Conservation (phyloP, 2,113 vertebrate species). For the Chroicocephalus ridibundus region DNA sequence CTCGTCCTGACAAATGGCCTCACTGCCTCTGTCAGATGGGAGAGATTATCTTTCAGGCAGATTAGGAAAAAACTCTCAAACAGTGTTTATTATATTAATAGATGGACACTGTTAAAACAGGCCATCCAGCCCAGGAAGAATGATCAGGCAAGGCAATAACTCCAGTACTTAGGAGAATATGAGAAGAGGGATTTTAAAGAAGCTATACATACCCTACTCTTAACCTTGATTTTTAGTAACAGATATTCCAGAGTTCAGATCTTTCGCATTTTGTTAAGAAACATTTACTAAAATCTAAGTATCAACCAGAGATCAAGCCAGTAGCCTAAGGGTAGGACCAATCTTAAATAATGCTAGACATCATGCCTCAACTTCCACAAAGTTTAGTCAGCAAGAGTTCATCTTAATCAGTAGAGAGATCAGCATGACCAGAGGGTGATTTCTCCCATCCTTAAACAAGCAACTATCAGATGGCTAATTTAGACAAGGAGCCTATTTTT, state of each 20-base stretch:
- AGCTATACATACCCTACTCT: neutral
- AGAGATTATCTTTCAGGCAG: neutral
- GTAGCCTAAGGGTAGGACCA: neutral
- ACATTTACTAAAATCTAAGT: neutral
- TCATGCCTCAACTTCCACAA: neutral
- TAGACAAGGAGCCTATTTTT: constrained; percentile 5
- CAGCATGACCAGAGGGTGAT: neutral
- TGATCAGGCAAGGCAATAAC: neutral
- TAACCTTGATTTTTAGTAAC: neutral
- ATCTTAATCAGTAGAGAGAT: neutral
- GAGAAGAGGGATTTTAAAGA: neutral
- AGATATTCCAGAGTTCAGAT: neutral
- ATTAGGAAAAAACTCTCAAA: neutral
- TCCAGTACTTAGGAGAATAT: neutral
- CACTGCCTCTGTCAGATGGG: neutral
- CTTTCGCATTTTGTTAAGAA: neutral
- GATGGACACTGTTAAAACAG: neutral
- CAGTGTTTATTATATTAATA: neutral
- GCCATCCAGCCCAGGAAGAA: neutral
- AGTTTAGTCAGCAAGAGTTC: neutral
- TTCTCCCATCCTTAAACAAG: neutral
- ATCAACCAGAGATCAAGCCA: neutral
- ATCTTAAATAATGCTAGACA: neutral
- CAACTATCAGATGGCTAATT: neutral
- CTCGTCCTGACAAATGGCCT: neutral